These are phyloP conservation scores for Steinernema feltiae DNA, from an alignment of 1,140 invertebrate species.

Conservation along the genomic window DNA sequence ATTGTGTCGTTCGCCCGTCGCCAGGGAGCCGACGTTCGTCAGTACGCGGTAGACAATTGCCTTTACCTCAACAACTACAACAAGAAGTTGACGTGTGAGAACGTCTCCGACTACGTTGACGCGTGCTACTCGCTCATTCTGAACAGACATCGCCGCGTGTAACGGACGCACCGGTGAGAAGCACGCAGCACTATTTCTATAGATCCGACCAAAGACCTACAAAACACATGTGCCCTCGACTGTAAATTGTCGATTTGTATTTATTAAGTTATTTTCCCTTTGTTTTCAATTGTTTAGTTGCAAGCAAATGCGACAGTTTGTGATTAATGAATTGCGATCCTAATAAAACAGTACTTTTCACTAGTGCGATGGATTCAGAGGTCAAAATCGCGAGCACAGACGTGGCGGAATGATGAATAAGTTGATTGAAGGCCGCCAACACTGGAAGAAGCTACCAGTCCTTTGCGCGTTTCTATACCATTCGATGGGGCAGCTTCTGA, in stretches of 20 bases:
- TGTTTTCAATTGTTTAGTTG: neutral
- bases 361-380: too few relatives aligned
- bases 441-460: too few relatives aligned
- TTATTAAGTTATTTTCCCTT: neutral
- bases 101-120: neutral
- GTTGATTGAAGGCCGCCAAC: too few relatives aligned
- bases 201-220: neutral
- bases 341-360: too few relatives aligned
- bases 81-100: neutral
- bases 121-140: neutral
- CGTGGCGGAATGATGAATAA: too few relatives aligned
- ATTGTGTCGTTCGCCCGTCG: neutral
- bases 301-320: too few relatives aligned
- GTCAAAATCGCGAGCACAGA: too few relatives aligned
- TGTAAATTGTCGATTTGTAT: neutral
- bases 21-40: neutral
- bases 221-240: neutral
- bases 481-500: too few relatives aligned
- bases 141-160: neutral
- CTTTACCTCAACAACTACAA: constrained; percentile 1
- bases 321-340: neutral
- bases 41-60: neutral
- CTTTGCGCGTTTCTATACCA: too few relatives aligned
- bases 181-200: neutral
- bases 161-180: neutral